Conservation (phyloP, 2,797 vertebrate genomes). For the Pteropus rufus region DNA sequence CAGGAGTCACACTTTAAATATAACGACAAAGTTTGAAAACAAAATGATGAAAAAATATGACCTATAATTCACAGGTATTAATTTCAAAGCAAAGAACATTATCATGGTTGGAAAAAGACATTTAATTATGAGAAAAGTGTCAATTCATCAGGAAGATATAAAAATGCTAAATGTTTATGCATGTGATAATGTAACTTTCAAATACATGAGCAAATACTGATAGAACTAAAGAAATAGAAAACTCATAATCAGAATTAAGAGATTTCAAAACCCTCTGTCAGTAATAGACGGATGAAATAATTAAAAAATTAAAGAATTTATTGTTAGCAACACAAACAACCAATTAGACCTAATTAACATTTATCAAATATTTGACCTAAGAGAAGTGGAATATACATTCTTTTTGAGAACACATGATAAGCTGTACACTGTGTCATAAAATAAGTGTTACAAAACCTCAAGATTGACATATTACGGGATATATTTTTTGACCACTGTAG, state of each 20-base stretch:
- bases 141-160: neutral
- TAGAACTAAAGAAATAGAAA: neutral
- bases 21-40: neutral
- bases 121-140: neutral
- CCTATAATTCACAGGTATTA: neutral
- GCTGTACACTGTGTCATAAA: neutral
- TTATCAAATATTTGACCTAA: neutral
- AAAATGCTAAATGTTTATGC: neutral
- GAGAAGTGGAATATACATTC: neutral
- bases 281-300: neutral
- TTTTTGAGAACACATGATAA: neutral
- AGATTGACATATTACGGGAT: neutral
- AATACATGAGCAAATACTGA: neutral
- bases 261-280: neutral
- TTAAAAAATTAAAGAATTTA: neutral
- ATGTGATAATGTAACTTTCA: neutral
- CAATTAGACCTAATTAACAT: neutral
- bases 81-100: neutral
- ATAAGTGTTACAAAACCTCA: neutral
- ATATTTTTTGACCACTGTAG: neutral
- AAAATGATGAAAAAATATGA: neutral
- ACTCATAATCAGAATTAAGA: neutral
- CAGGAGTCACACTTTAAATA: neutral
- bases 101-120: neutral
- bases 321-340: neutral